A percentile compares a stretch with the other conserved stretches of the same genome.
These are phyloP conservation scores for Linnaemya tessellans DNA, from an alignment of 2,888 invertebrate genomes.

Conservation along the genomic window DNA sequence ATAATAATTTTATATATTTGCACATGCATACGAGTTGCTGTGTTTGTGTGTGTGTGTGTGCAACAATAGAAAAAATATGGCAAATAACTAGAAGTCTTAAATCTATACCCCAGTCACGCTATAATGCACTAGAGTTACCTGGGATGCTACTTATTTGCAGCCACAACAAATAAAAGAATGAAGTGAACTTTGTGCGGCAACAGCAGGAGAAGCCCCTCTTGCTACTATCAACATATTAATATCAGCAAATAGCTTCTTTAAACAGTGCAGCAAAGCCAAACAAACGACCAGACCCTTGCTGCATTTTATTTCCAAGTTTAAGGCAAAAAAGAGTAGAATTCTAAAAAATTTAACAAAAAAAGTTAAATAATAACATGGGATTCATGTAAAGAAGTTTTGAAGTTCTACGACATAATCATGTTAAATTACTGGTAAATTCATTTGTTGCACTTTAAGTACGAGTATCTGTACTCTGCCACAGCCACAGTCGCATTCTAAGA, in stretches of 20 bases:
- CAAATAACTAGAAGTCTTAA: constrained; percentile 30
- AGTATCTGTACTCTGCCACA: constrained; percentile 13
- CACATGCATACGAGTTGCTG: neutral
- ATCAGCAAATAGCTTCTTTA: constrained; percentile 67
- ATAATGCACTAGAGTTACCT: constrained; percentile 52
- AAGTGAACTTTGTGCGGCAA: constrained; percentile 41
- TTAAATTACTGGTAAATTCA: constrained; percentile 82
- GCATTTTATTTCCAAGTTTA: constrained; percentile 25
- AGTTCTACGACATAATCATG: constrained; percentile 80
- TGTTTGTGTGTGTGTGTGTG: neutral
- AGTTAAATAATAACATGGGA: constrained; percentile 50
- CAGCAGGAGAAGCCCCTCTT: constrained; percentile 62
- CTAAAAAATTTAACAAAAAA: neutral
- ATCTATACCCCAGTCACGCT: constrained; percentile 55
- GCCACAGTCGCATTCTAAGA: constrained; percentile 45
- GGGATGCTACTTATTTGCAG: constrained; percentile 52
- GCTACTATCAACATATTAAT: constrained; percentile 65
- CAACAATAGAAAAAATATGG: constrained; percentile 5
- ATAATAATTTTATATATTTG: constrained; percentile 35
- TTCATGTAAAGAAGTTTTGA: constrained; percentile 46
- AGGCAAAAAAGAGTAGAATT: neutral
- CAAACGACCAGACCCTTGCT: constrained; percentile 47
- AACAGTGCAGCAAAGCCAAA: constrained; percentile 30
- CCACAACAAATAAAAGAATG: constrained; percentile 8
- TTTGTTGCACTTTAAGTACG: constrained; percentile 76